Evolutionary conservation across 2,888 invertebrate genomes (phyloP).

Genomic region (Dione juno): DNA sequence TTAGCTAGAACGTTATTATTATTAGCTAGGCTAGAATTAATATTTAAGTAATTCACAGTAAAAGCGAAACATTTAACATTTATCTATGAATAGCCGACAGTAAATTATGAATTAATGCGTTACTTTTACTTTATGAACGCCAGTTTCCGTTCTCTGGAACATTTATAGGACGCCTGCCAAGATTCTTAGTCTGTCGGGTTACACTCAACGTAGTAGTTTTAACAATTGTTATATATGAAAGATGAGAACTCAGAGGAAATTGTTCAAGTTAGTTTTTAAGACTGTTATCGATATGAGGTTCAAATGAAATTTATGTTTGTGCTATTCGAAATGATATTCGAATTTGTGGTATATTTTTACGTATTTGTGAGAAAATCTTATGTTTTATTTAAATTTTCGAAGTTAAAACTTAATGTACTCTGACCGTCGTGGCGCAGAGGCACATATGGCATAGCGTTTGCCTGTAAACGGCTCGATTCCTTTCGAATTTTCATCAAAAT

Average conservation of each 20-base stretch:
- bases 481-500: too few species aligned
- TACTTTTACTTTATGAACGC: conserved; percentile 31
- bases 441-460: too few species aligned
- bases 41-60: not conserved
- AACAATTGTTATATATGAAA: conserved; percentile 25
- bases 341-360: too few species aligned
- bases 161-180: conserved; percentile 46
- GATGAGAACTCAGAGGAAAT: conserved; percentile 23
- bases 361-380: too few species aligned
- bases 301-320: conserved; percentile 17
- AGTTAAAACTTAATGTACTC: too few species aligned
- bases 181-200: conserved; percentile 27
- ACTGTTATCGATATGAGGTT: conserved; percentile 20
- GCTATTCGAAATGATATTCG: not conserved
- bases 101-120: conserved; percentile 10
- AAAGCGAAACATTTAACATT: not conserved
- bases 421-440: too few species aligned
- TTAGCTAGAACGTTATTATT: too few species aligned
- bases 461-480: too few species aligned
- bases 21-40: not conserved
- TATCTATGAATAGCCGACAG: not conserved
- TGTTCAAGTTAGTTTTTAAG: conserved; percentile 25
- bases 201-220: conserved; percentile 23
- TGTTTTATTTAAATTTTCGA: too few species aligned
- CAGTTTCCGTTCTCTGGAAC: conserved; percentile 40